phyloP scores from a whole-genome alignment of 2,797 vertebrate genomes.

The Sarcophilus harrisii region DNA sequence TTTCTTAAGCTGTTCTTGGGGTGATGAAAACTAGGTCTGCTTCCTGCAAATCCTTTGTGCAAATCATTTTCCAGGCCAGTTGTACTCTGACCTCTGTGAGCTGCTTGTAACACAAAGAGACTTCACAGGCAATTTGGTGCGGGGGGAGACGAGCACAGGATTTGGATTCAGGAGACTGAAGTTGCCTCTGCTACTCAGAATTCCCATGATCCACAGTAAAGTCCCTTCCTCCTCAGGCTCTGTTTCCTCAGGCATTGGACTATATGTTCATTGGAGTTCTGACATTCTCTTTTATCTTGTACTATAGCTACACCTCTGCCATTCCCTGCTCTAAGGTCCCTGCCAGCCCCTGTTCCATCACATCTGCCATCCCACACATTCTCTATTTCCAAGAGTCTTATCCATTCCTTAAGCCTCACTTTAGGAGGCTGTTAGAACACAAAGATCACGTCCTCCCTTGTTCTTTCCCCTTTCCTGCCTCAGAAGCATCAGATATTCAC shows the following conservation, averaged over 20 bases:
- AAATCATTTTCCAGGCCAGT: not conserved
- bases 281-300: not conserved
- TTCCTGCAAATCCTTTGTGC: not conserved
- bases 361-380: not conserved
- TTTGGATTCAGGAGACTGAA: not conserved
- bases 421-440: not conserved
- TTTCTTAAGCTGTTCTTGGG: not conserved
- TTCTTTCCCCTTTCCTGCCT: not conserved
- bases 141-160: not conserved
- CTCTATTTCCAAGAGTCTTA: not conserved
- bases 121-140: not conserved
- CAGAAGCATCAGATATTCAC: not conserved
- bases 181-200: not conserved
- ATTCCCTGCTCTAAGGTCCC: not conserved
- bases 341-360: not conserved
- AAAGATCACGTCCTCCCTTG: not conserved
- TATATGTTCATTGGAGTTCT: not conserved
- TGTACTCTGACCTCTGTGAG: not conserved
- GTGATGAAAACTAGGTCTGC: not conserved
- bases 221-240: not conserved
- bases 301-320: not conserved
- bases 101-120: not conserved
- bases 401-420: not conserved
- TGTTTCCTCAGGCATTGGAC: not conserved
- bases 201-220: not conserved